Percentiles rank a stretch among this genome's conserved stretches.
Conservation (phyloP, 2,797 vertebrate genomes). For the Enteromius argenteus region DNA sequence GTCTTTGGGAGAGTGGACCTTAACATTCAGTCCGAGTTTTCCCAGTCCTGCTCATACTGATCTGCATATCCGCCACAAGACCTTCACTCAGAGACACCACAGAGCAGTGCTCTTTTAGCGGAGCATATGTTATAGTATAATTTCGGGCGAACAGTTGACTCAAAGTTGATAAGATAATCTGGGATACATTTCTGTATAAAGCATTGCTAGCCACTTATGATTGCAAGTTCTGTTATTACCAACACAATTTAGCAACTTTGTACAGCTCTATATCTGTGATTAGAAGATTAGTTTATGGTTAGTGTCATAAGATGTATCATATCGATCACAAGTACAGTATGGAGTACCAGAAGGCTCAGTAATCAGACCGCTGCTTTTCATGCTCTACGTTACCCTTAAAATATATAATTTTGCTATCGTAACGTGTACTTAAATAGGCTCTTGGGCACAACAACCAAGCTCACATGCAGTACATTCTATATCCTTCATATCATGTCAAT, state of each 20-base stretch:
- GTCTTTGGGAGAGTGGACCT: constrained; percentile 44
- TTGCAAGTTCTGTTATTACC: background rate
- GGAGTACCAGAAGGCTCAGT: background rate
- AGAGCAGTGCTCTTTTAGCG: background rate
- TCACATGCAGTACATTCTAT: background rate
- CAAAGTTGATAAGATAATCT: background rate
- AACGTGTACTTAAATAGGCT: background rate
- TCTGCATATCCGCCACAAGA: constrained; percentile 72
- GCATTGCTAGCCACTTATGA: background rate
- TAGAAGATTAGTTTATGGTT: background rate
- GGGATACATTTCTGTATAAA: background rate
- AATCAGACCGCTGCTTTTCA: background rate
- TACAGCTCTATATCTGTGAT: background rate
- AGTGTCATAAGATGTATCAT: background rate
- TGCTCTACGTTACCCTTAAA: background rate
- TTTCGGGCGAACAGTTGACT: background rate
- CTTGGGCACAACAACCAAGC: background rate
- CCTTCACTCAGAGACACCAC: constrained; percentile 58
- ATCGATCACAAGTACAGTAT: background rate
- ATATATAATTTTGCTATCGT: background rate
- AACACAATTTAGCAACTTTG: background rate
- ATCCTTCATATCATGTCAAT: background rate
- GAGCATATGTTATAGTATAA: background rate
- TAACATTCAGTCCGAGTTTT: constrained; percentile 70
- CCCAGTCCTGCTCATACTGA: constrained; percentile 65